Conservation (phyloP, 2,113 vertebrate species). For the Tragelaphus strepsiceros region DNA sequence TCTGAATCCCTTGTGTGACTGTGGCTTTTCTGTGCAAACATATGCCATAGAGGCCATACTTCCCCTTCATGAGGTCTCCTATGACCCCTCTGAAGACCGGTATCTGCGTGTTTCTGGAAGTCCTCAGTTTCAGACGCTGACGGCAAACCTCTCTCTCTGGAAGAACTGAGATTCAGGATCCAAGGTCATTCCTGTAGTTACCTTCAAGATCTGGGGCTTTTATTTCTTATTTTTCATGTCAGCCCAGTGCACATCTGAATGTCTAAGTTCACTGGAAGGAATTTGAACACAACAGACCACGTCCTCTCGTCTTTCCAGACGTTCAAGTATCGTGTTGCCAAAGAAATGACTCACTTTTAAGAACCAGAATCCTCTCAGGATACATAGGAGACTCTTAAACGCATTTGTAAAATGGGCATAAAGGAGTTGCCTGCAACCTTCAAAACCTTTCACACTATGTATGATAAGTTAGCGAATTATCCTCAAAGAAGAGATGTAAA, state of each 20-base stretch:
- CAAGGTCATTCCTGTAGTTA: background rate
- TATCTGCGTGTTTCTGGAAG: background rate
- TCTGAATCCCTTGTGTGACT: background rate
- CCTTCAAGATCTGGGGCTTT: background rate
- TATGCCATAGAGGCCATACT: background rate
- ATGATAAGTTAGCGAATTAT: background rate
- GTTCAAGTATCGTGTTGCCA: slow-evolving; percentile 20
- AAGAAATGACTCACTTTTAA: background rate
- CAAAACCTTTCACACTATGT: background rate
- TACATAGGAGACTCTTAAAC: background rate
- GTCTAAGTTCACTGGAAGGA: slow-evolving; percentile 10
- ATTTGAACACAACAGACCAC: slow-evolving; percentile 16
- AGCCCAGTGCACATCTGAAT: background rate
- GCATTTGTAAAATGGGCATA: background rate
- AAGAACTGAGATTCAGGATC: background rate
- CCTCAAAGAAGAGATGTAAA: background rate
- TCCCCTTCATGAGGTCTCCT: background rate
- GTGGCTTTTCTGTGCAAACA: background rate
- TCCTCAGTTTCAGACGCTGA: background rate
- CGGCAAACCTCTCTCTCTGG: background rate
- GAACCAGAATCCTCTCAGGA: background rate
- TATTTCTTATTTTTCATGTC: background rate
- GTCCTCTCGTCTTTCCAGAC: slow-evolving; percentile 29
- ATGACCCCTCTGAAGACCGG: background rate
- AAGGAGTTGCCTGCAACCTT: background rate